Base-by-base conservation (phyloP, 2,113 vertebrate species). In the Pachypanchax playfairii region DNA sequence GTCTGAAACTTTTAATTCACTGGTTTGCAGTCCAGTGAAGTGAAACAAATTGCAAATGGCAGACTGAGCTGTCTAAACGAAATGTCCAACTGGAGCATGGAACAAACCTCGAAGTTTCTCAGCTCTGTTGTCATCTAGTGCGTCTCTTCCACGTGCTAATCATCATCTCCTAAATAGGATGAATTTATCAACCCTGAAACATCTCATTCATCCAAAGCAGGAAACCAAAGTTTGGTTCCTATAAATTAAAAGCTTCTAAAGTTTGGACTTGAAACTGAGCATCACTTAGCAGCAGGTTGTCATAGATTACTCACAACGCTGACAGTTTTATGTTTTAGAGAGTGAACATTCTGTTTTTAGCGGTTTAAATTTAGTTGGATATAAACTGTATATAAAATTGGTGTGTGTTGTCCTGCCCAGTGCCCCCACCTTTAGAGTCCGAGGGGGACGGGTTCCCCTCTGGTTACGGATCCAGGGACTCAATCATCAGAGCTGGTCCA, bases 401-500 rank as follows among this genome's bases (percentile, higher is more conserved):
- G 28, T 70, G 14, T 53, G 14, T 74, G 52, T 60, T 21, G 17
- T 38, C 38, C 55, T 9, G 0, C 46, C 35, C 25, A 91, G 90
- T 91, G 89, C 73, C 89, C 50, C 87, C 75, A 70, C 75, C 84
- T 15, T 82, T 87, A 65, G 88, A 89, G 70, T 84, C 80, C 33
- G 84, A 92, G 65, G 89, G 29, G 57, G 87, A 88, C 63, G 52
- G 68, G 11, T 62, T 83, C 56, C 77, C 79, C 61, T 56, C 55
- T 46, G 84, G 79, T 22, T 92, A 90, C 80, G 75, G 87, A 13
- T 93, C 91, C 48, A 85, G 87, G 73, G 91, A 92, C 25, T 80
- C 85, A 13, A 91, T 93, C 74, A 80, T 92, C 55, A 87, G 66
- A 36, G 77, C 68, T 4, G n/a, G 68, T 13, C 31, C 50, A 18